These are phyloP conservation scores for Zeugodacus cucurbitae DNA, from an alignment of 1,140 invertebrate genomes.

Conservation along the genomic window DNA sequence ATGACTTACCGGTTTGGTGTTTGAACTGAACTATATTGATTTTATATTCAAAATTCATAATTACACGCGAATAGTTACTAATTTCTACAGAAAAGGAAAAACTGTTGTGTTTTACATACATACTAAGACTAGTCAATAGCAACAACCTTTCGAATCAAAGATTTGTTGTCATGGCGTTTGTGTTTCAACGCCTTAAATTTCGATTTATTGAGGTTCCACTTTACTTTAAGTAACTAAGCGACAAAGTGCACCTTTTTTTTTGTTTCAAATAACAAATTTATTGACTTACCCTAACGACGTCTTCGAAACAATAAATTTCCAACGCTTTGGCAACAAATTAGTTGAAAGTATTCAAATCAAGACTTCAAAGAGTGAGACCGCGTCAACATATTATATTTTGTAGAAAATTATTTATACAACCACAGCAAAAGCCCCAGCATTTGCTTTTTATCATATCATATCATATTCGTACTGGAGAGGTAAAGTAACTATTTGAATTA, in stretches of 20 bases:
- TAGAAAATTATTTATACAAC: not conserved
- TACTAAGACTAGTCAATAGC: no score
- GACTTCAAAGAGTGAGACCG: not conserved
- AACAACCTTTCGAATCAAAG: no score
- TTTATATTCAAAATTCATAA: no score
- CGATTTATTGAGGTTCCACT: not conserved
- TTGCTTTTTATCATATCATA: not conserved
- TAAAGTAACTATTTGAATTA: not conserved
- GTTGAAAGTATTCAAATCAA: not conserved
- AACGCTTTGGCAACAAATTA: conserved; percentile 6
- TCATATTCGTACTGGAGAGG: not conserved
- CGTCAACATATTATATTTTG: not conserved
- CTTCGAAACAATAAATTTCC: not conserved
- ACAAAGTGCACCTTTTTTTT: not conserved
- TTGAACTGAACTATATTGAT: no score
- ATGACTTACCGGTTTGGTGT: no score
- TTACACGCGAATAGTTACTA: no score
- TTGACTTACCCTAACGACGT: not conserved
- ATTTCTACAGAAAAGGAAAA: no score
- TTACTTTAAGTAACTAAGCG: not conserved
- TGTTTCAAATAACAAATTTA: conserved; percentile 13
- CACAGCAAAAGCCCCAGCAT: not conserved
- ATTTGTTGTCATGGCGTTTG: no score
- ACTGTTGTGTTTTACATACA: no score
- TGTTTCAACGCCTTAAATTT: not conserved